Conservation (phyloP, 2,113 vertebrate genomes). For the Plotosus lineatus region DNA sequence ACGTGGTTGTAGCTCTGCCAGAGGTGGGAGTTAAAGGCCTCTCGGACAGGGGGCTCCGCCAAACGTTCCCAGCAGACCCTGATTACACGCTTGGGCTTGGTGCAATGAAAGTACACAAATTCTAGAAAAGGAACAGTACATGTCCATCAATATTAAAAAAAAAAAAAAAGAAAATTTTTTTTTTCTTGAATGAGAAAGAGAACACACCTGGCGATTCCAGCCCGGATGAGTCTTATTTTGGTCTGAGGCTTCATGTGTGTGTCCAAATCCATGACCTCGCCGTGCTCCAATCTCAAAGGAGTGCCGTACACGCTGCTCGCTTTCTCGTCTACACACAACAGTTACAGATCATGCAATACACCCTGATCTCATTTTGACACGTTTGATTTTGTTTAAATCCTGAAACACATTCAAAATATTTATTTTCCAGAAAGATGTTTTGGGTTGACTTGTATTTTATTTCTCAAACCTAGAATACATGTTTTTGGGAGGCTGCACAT, state of each 20-base stretch:
- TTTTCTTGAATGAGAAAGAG: not conserved
- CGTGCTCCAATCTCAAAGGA: conserved; percentile 77
- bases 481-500: too few species aligned
- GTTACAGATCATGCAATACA: not conserved
- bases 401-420: not conserved
- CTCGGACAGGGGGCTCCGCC: too few species aligned
- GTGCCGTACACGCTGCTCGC: conserved; percentile 81
- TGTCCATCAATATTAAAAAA: not conserved
- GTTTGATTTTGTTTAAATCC: not conserved
- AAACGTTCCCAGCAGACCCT: too few species aligned
- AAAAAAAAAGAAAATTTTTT: not conserved
- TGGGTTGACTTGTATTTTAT: too few species aligned
- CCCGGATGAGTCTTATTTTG: conserved; percentile 79
- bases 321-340: conserved; percentile 72
- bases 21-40: too few species aligned
- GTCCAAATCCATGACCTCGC: conserved; percentile 66
- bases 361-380: not conserved
- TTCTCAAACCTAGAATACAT: too few species aligned
- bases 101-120: not conserved
- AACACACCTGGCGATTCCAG: conserved; percentile 76
- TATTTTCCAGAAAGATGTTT: not conserved
- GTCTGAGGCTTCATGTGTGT: conserved; percentile 77
- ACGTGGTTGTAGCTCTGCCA: too few species aligned
- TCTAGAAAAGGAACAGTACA: not conserved
- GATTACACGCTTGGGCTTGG: too few species aligned